Base-by-base conservation (phyloP, 2,797 vertebrate species). In the Periparus ater region DNA sequence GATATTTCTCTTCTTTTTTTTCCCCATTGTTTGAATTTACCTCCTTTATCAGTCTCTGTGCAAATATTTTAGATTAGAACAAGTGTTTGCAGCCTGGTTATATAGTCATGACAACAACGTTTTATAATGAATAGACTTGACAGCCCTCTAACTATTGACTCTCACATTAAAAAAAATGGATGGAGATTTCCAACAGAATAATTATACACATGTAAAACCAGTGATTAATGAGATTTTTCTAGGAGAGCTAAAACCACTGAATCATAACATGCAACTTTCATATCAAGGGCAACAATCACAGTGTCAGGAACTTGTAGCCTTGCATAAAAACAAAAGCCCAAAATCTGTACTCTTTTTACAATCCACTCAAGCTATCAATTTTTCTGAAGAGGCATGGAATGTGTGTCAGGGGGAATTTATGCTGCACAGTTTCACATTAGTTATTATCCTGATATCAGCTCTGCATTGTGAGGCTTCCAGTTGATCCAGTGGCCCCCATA, bases 131-230 rank as follows among this genome's bases (percentile, higher is more conserved):
- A 88, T 79, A 82, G 60, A 58, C 36, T 76, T 77, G 51, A 86
- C 67, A 91, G 57, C 61, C 63, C 50, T 84, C 74, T 93, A 79
- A 81, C 77, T 96, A 91, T 84, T 82, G 85, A 91, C 45, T 93
- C 53, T 90, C 45, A 65, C 38, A 44, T 87, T 73, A 57, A 66
- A 89, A 93, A 85, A 86, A 79, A 70, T 12, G 19, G 78, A 91
- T 76, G 81, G 88, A 95, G 48, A 88, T 91, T 95, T 96, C 70
- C 63, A 85, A 55, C 63, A 86, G 89, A 93, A 90, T 91, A 95
- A 95, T 94, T 95, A 86, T 88, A 90, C 36, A 84, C 22, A 40
- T 67, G 74, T 74, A 93, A 66, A 86, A 70, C 74, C 63, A 51
- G 27, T 76, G 73, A 91, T 93, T 91, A 94, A 84, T 65, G 63